These are phyloP conservation scores for Bos indicus DNA, from an alignment of 2,113 vertebrate genomes.

Conservation along the genomic window DNA sequence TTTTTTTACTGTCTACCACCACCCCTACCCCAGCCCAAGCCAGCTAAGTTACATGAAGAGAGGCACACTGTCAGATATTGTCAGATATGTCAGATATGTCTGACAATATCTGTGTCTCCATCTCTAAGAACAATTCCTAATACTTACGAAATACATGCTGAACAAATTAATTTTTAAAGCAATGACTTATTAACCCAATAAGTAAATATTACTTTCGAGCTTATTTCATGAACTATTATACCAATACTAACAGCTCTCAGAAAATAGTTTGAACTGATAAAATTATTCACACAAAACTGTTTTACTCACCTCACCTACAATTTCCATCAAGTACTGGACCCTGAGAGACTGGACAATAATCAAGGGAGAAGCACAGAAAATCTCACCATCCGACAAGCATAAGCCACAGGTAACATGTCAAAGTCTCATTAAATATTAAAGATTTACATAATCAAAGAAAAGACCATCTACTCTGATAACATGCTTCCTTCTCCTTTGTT, in stretches of 20 bases:
- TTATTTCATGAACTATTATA: not conserved
- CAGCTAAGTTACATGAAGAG: not conserved
- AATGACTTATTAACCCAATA: not conserved
- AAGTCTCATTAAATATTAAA: not conserved
- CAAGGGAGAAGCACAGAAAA: not conserved
- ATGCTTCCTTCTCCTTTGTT: not conserved
- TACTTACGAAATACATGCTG: not conserved
- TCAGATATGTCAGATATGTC: not conserved
- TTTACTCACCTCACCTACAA: not conserved
- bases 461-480: not conserved
- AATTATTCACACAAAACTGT: not conserved
- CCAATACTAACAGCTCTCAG: not conserved
- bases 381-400: not conserved
- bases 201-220: not conserved
- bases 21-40: not conserved
- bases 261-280: not conserved
- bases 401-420: not conserved
- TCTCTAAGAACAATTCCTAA: not conserved
- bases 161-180: not conserved
- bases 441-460: conserved; percentile 2
- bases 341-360: not conserved
- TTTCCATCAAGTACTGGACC: not conserved
- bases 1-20: not conserved
- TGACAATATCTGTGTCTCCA: not conserved
- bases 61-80: not conserved